Evolutionary conservation across 2,888 invertebrate species (phyloP).

Genomic region (Nebria brevicollis): DNA sequence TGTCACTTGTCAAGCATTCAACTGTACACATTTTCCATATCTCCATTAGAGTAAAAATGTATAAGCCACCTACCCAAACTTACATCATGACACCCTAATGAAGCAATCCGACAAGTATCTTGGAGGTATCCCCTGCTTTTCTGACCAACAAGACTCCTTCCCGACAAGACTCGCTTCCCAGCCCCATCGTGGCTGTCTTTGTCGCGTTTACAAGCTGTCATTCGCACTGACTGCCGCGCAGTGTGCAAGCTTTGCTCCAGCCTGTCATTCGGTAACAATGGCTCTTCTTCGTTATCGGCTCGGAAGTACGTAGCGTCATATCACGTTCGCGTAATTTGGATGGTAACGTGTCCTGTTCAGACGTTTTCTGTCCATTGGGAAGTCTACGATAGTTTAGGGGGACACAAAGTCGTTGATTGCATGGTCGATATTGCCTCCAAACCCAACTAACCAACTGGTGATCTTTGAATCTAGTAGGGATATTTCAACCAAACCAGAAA

Average conservation of each 20-base stretch:
- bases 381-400: constrained; percentile 6
- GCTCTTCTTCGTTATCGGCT: constrained; percentile 36
- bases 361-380: constrained; percentile 2
- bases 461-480: too few relatives aligned
- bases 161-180: constrained; percentile 23
- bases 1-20: too few relatives aligned
- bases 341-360: constrained; percentile 25
- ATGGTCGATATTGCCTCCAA: not conserved
- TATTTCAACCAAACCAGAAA: too few relatives aligned
- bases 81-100: too few relatives aligned
- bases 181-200: not conserved
- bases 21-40: too few relatives aligned
- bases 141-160: constrained; percentile 12
- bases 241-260: not conserved
- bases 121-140: constrained; percentile 12
- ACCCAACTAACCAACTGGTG: not conserved
- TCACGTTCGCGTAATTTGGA: constrained; percentile 26
- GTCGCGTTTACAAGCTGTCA: constrained; percentile 21
- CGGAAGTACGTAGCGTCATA: not conserved
- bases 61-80: too few relatives aligned
- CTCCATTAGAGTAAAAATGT: too few relatives aligned
- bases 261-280: constrained; percentile 38
- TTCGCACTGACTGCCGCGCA: constrained; percentile 30
- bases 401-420: not conserved
- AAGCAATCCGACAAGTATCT: not conserved